Evolutionary conservation across 2,888 invertebrate species (phyloP).

Genomic region (Lamellibrachia satsuma): DNA sequence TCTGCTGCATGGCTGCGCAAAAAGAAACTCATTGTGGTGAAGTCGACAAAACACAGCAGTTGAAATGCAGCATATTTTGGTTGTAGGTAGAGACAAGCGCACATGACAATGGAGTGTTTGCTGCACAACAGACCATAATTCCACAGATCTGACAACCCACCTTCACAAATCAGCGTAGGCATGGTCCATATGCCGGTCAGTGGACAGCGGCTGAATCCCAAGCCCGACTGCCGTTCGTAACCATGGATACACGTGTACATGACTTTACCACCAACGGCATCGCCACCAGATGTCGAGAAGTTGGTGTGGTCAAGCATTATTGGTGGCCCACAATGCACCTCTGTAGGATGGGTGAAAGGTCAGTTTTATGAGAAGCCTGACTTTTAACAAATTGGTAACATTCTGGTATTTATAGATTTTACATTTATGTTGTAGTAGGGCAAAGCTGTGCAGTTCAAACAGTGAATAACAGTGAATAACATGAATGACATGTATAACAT

Average conservation of each 20-base stretch:
- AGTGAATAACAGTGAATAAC: too few species aligned
- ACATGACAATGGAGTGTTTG: neutral
- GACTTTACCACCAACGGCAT: neutral
- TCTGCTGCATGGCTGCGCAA: too few species aligned
- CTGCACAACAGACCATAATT: neutral
- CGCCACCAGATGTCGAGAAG: neutral
- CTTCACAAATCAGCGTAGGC: neutral
- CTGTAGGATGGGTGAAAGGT: neutral
- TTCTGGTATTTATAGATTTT: neutral
- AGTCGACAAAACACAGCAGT: too few species aligned
- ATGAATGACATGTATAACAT: too few species aligned
- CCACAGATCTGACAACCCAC: neutral
- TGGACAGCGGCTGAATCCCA: neutral
- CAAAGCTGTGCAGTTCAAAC: too few species aligned
- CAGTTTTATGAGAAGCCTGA: neutral
- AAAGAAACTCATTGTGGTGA: too few species aligned
- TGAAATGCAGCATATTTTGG: too few species aligned
- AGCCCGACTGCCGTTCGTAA: neutral
- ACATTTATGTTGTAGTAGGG: neutral
- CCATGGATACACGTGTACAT: neutral
- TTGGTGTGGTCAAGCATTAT: neutral
- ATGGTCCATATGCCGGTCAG: neutral
- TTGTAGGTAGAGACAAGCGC: too few species aligned
- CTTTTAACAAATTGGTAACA: neutral
- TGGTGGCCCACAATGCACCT: conserved; percentile 11